phyloP scores from a whole-genome alignment of 2,888 invertebrate genomes.

The Drosophila paramelanica region DNA sequence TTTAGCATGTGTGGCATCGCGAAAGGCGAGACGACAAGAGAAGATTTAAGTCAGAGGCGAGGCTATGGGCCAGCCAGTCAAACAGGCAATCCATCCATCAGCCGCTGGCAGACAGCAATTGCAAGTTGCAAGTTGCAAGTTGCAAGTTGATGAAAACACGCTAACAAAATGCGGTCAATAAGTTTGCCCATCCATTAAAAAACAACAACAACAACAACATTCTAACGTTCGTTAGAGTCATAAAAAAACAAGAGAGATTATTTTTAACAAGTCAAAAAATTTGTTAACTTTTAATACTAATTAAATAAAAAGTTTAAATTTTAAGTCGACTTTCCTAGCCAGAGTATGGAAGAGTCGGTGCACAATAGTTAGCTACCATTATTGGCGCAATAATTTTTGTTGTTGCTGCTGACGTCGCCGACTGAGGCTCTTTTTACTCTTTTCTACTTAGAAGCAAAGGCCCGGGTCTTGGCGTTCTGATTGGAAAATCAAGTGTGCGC shows the following conservation, averaged over 20 bases:
- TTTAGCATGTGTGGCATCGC: conserved; percentile 76
- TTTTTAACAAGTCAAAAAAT: too few relatives aligned
- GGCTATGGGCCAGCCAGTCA: conserved; percentile 64
- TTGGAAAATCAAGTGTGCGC: conserved; percentile 77
- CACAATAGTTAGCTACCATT: background rate
- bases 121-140: conserved; percentile 66
- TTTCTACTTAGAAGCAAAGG: conserved; percentile 16
- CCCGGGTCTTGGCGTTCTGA: conserved; percentile 61
- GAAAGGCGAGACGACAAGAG: conserved; percentile 14
- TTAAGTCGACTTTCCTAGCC: too few relatives aligned
- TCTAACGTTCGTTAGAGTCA: too few relatives aligned
- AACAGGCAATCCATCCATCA: conserved; percentile 81
- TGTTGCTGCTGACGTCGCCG: conserved; percentile 62
- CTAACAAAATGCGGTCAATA: conserved; percentile 30
- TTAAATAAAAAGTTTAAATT: too few relatives aligned
- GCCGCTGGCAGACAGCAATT: conserved; percentile 75
- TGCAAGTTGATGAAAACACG: conserved; percentile 54
- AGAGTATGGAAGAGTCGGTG: conserved; percentile 26
- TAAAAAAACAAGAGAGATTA: too few relatives aligned
- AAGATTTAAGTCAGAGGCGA: conserved; percentile 25
- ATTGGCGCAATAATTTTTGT: conserved; percentile 27
- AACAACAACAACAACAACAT: too few relatives aligned
- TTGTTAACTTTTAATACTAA: too few relatives aligned
- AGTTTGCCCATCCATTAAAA: background rate
- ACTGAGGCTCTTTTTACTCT: conserved; percentile 25